These are phyloP conservation scores for Cyphomyrmex costatus DNA, from an alignment of 1,140 invertebrate genomes.

Conservation along the genomic window DNA sequence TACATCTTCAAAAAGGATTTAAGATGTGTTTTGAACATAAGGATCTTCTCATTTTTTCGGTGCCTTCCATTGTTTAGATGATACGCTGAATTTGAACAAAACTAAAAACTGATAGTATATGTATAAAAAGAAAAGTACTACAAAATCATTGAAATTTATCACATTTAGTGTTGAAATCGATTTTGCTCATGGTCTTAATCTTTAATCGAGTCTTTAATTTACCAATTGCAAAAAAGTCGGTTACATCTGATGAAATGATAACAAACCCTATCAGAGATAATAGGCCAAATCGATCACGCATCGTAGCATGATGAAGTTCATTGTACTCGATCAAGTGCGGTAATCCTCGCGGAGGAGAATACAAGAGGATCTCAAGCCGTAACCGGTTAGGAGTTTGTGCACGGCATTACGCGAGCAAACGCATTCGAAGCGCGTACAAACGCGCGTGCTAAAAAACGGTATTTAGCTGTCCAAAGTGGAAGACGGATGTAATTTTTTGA, in stretches of 20 bases:
- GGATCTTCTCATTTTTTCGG: no score
- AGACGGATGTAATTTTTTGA: slow-evolving; percentile 84
- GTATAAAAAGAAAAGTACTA: neutral
- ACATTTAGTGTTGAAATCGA: neutral
- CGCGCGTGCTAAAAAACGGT: slow-evolving; percentile 81
- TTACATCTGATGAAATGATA: neutral
- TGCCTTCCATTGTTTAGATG: no score
- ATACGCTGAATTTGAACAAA: neutral
- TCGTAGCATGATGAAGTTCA: slow-evolving; percentile 17
- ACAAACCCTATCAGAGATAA: neutral
- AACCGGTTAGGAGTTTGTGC: slow-evolving; percentile 78
- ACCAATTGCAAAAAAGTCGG: neutral
- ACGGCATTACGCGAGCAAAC: slow-evolving; percentile 76
- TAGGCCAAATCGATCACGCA: neutral
- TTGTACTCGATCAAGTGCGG: slow-evolving; percentile 30
- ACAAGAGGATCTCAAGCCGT: slow-evolving; percentile 14
- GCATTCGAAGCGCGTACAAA: slow-evolving; percentile 79
- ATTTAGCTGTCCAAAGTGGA: slow-evolving; percentile 81
- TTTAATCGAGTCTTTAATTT: no score
- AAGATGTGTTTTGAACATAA: no score
- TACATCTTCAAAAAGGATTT: no score
- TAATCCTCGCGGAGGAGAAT: slow-evolving; percentile 31
- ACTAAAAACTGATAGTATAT: neutral
- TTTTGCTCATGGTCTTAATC: neutral
- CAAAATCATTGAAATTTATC: neutral